Evolutionary conservation across 2,888 invertebrate species (phyloP), one percentile per base, ranked within the genome.

Genomic region (Mystacides longicornis): DNA sequence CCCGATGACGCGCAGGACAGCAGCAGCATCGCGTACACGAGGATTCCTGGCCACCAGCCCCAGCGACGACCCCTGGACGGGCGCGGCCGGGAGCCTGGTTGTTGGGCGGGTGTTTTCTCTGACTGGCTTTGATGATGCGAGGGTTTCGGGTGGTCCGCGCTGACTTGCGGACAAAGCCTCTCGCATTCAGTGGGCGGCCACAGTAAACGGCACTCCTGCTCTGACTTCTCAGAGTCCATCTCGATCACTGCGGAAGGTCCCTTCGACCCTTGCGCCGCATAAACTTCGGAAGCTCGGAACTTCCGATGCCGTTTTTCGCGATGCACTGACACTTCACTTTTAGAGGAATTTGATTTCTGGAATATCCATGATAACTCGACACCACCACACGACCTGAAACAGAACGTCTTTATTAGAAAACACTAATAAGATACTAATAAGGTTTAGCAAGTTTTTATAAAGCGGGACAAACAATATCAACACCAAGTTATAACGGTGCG

Each of bases 1-100:
- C 54, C 54, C 27, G 56, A 31, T 3, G 50, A 23, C 4, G 37
- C n/a, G 11, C 52, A 50, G 18, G 47, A 37, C 7, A 58, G 47
- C 16, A 54, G 2, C 16, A 49, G 19, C 16, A 49, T 19, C 18
- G 22, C 37, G 37, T 58, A 45, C 42, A 57, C n/a, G n/a, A 51
- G 48, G 27, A 48, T 42, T 21, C 45, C 19, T 18, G 33, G n/a
- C 45, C 22, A 19, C 18, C 56, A 23, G 27, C 51, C 46, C 23
- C 33, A 47, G 27, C 27, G 33, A 50, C 16, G 51, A 20, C 23
- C 47, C 20, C 33, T 16, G 14, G 31, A 27, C 7, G 46, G 47
- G 22, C 16, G 27, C 16, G 31, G 47, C 18, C 47, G 16, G 23
- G 22, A 18, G n/a, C 47, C 33, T 23, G 27, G 14, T 18, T 20